Evolutionary conservation across 2,888 invertebrate genomes (phyloP), one percentile per base, ranked within the genome.

Genomic region (Lathronympha strigana): DNA sequence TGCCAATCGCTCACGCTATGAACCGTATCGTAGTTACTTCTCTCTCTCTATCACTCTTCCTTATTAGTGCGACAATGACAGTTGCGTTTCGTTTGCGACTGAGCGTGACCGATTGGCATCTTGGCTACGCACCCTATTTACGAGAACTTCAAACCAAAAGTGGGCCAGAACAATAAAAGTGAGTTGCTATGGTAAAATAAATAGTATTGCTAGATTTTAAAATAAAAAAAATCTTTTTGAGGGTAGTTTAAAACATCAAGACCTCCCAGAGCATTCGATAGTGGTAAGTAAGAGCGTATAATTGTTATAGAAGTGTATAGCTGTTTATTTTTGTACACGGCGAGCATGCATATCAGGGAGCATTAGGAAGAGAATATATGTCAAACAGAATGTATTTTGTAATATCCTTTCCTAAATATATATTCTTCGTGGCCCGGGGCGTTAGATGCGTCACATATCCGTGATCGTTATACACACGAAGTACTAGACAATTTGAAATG

Each of bases 261-360:
- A 0, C 11, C 49, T 60, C 36, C 36, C 23, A 13, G 47, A 45
- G 36, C 23, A 23, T 45, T 58, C 11, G 11, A 51, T 36, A 66
- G 66, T n/a, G 55, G 25, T 61, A 66, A 60, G 61, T 51, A 13
- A 62, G 69, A 63, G 64, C 63, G 67, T 73, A 74, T 73, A 75
- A 72, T 81, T 88, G 88, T 90, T 90, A 79, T 76, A 62, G 74
- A 84, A 75, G 83, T 85, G 76, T 76, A 88, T 79, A 90, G 82
- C 77, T 73, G 82, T 88, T 88, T 92, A 92, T 92, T 92, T 92
- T 92, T 92, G 82, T 91, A 91, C 83, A 85, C 84, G 74, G 76
- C 76, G 80, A 80, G 86, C 86, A 82, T 86, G 84, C 92, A 92
- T 92, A 91, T 92, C 92, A 90, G 81, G 70, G 78, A 84, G 92